phyloP scores from a whole-genome alignment of 1,140 invertebrate genomes.

The Parapsyche elsis region DNA sequence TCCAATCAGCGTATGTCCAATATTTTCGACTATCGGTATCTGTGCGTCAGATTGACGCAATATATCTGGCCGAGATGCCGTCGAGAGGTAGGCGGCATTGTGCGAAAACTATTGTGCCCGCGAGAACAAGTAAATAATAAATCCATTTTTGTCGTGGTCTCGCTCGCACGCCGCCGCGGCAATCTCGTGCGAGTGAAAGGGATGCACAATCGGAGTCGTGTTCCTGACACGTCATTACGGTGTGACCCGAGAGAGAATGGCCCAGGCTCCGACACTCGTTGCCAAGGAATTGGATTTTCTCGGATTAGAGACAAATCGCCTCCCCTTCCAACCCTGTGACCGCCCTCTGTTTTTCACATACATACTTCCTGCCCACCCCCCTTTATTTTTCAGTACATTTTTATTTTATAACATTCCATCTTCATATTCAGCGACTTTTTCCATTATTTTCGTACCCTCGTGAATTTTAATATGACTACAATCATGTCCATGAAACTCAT shows the following conservation, averaged over 20 bases:
- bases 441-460: no score
- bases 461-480: no score
- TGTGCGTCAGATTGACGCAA: slow-evolving; percentile 33
- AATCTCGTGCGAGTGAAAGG: background rate
- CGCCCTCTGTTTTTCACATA: no score
- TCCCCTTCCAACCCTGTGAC: background rate
- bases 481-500: no score
- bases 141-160: slow-evolving; percentile 45
- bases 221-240: slow-evolving; percentile 50
- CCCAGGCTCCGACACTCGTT: slow-evolving; percentile 39
- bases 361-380: no score
- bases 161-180: background rate
- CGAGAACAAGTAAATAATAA: slow-evolving; percentile 51
- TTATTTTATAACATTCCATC: no score
- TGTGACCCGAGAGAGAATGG: slow-evolving; percentile 43
- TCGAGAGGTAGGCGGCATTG: slow-evolving; percentile 12
- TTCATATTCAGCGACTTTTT: no score
- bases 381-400: no score
- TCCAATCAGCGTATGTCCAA: slow-evolving; percentile 15
- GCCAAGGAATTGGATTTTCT: slow-evolving; percentile 41
- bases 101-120: slow-evolving; percentile 43
- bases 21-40: slow-evolving; percentile 16
- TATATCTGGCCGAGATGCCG: slow-evolving; percentile 3
- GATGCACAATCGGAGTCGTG: slow-evolving; percentile 19
- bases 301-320: slow-evolving; percentile 34